Percentiles rank a stretch among this genome's conserved stretches.
These are phyloP conservation scores for Petaurus breviceps DNA, from an alignment of 2,113 vertebrate species.

Conservation along the genomic window DNA sequence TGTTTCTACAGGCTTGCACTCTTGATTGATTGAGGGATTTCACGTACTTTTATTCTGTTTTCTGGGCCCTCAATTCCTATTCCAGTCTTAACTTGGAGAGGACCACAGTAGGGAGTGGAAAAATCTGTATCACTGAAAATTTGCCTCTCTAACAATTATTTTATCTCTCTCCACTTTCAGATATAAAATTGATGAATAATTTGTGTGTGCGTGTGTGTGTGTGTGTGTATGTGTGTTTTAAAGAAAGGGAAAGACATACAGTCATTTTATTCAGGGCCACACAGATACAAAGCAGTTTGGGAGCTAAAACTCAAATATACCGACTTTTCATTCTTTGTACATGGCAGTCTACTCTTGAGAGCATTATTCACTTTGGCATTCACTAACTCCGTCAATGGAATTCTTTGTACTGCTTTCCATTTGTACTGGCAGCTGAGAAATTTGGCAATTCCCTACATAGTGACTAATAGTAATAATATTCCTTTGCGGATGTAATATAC, in stretches of 20 bases:
- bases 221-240: constrained; percentile 22
- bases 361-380: constrained; percentile 70
- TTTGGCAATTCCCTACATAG: constrained; percentile 71
- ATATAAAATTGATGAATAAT: background rate
- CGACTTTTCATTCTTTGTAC: constrained; percentile 72
- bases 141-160: background rate
- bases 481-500: constrained; percentile 74
- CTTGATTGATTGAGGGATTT: background rate
- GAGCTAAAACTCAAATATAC: constrained; percentile 47
- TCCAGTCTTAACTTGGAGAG: background rate
- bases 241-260: constrained; percentile 44
- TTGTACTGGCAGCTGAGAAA: constrained; percentile 75
- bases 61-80: background rate
- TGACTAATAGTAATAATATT: constrained; percentile 77
- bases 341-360: constrained; percentile 62
- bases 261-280: constrained; percentile 46
- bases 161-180: background rate
- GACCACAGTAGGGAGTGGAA: background rate
- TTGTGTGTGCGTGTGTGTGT: too few relatives aligned
- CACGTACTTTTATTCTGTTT: background rate
- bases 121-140: background rate
- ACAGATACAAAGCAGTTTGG: background rate
- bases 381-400: constrained; percentile 64
- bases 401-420: constrained; percentile 70
- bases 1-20: background rate